A percentile compares a stretch with the other conserved stretches of the same genome.
These are phyloP conservation scores for Phodopus roborovskii DNA, from an alignment of 2,113 vertebrate species.

Conservation along the genomic window DNA sequence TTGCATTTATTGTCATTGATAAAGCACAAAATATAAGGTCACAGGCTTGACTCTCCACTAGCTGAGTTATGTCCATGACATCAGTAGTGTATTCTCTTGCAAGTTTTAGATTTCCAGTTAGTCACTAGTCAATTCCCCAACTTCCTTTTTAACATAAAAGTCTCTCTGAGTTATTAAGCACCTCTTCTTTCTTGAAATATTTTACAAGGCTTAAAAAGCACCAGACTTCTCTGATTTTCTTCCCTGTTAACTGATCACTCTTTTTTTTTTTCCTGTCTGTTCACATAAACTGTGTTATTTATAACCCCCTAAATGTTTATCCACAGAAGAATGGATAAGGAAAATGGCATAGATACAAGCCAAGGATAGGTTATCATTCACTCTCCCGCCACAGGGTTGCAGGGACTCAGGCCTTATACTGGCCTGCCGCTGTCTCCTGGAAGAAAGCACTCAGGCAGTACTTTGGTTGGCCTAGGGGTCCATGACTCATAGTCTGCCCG, in stretches of 20 bases:
- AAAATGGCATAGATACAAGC: neutral
- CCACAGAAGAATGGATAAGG: neutral
- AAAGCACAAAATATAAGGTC: neutral
- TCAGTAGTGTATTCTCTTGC: neutral
- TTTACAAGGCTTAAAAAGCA: neutral
- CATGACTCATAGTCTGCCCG: too few relatives aligned
- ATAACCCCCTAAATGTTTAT: neutral
- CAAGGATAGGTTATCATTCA: neutral
- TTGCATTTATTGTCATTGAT: neutral
- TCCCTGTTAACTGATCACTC: neutral
- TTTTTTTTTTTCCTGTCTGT: neutral
- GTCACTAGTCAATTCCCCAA: neutral
- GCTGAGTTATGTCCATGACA: neutral
- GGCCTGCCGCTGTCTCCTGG: too few relatives aligned
- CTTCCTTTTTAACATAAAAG: neutral
- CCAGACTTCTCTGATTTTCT: neutral
- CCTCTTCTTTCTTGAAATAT: neutral
- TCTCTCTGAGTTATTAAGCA: neutral
- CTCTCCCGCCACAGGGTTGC: too few relatives aligned
- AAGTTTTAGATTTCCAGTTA: neutral
- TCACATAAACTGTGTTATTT: neutral
- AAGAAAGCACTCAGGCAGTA: too few relatives aligned
- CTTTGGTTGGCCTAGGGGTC: too few relatives aligned
- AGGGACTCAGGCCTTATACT: too few relatives aligned
- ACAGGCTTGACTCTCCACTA: neutral